Percentiles rank a stretch among this genome's conserved stretches.
phyloP scores from a whole-genome alignment of 1,140 invertebrate genomes.

The Anastrepha obliqua region DNA sequence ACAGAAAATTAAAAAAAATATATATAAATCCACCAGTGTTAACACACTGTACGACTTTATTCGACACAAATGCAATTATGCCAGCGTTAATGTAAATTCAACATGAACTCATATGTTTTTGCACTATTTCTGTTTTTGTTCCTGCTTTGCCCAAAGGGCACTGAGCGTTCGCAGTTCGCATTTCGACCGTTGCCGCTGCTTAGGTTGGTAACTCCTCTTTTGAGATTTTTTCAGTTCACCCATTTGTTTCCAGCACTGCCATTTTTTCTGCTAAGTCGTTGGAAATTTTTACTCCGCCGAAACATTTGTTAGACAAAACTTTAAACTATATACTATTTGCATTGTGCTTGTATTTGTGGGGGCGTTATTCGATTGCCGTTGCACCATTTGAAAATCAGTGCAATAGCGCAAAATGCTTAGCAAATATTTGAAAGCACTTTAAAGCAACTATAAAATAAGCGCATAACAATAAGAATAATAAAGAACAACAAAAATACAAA shows the following conservation, averaged over 20 bases:
- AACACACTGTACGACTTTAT: too few relatives aligned
- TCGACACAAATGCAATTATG: too few relatives aligned
- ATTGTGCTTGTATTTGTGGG: neutral
- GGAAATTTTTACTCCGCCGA: neutral
- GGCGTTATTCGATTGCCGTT: neutral
- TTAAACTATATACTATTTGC: neutral
- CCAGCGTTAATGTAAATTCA: too few relatives aligned
- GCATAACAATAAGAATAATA: too few relatives aligned
- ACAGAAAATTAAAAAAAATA: too few relatives aligned
- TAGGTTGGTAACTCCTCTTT: neutral
- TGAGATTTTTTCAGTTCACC: neutral
- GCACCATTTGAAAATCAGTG: slow-evolving; percentile 36
- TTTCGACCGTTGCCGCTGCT: neutral
- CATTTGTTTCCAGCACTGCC: neutral
- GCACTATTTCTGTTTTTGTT: too few relatives aligned
- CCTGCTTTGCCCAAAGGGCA: neutral
- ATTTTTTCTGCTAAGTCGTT: neutral
- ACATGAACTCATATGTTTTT: too few relatives aligned
- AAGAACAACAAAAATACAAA: neutral
- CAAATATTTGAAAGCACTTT: neutral
- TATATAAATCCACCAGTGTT: too few relatives aligned
- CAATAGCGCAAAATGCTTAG: neutral
- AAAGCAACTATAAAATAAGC: too few relatives aligned
- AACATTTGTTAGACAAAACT: slow-evolving; percentile 37
- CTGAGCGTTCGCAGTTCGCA: neutral